A percentile compares a stretch with the other conserved stretches of the same genome.
Conservation (phyloP, 2,797 vertebrate genomes). For the Lacerta bilineata region DNA sequence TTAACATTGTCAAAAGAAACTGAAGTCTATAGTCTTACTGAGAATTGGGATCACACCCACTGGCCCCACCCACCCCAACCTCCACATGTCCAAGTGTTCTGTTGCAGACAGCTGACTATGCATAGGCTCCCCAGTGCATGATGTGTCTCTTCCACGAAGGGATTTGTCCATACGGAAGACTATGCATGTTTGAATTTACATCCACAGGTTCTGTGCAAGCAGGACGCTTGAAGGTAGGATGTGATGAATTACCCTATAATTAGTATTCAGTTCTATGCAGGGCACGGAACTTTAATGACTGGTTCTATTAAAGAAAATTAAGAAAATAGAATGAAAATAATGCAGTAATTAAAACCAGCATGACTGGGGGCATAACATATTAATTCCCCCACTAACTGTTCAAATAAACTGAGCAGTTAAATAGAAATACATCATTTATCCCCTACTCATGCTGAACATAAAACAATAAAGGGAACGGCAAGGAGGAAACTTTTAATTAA, state of each 20-base stretch:
- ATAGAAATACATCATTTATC: not conserved
- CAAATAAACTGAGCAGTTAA: not conserved
- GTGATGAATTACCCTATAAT: not conserved
- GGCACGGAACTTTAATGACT: not conserved
- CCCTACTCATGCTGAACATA: not conserved
- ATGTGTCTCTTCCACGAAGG: not conserved
- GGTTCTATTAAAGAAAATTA: constrained; percentile 5
- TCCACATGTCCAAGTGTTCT: not conserved
- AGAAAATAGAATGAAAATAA: not conserved
- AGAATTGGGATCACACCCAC: not conserved
- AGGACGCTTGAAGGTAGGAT: not conserved
- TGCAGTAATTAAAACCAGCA: not conserved
- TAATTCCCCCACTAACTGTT: no score
- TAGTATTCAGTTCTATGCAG: not conserved
- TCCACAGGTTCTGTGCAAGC: not conserved
- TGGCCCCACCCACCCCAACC: no score
- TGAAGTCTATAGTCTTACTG: not conserved
- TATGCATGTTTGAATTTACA: not conserved
- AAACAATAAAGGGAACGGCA: not conserved
- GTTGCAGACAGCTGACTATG: not conserved
- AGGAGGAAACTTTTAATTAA: constrained; percentile 1
- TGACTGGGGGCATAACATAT: not conserved
- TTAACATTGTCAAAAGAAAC: not conserved
- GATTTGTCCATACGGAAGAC: not conserved
- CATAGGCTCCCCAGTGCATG: not conserved